Base-by-base conservation (phyloP, 2,113 vertebrate genomes). In the Manacus vitellinus region DNA sequence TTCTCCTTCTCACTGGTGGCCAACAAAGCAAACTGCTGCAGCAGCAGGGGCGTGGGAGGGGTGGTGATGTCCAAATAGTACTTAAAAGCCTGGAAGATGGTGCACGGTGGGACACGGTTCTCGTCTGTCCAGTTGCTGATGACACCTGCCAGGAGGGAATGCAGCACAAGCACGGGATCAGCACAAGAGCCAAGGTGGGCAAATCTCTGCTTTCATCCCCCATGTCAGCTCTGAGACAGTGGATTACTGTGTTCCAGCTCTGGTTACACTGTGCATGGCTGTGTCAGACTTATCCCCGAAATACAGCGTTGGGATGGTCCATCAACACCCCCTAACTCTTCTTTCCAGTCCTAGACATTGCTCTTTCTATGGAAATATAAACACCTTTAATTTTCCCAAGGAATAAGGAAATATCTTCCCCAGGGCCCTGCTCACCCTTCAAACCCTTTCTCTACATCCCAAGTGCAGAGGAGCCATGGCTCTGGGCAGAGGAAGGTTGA, bases 21-120 rank as follows among this genome's bases (percentile, higher is more conserved):
- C 95, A 99, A 97, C 89, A 99, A 97, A 73, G 99, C 99, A 49
- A 99, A 99, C 95, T 99, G 99, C 96, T 99, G 99, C 88, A 99
- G 98, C 83, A 99, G 98, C 86, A 99, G 96, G 0, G 99, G 99
- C 1, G 98, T 99, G 3, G 99, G 99, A 5, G 99, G 99, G 1
- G 99, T 99, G 65, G 99, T 99, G 97, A 99, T 99, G 94, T 99
- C 99, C 98, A 99, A 96, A 94, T 99, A 99, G 96, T 99, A 99
- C 96, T 99, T 99, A 96, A 99, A 99, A 56, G 99, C 99, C 97
- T 99, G 99, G 97, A 98, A 98, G 96, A 99, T 98, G 97, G 99
- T 99, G 97, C 99, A 99, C 17, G 99, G 99, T 5, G 99, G 99
- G 90, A 99, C 98, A 35, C 99, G 99, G 56, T 81, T 98, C 97